phyloP scores from a whole-genome alignment of 2,888 invertebrate species.

The Autographa pulchrina region DNA sequence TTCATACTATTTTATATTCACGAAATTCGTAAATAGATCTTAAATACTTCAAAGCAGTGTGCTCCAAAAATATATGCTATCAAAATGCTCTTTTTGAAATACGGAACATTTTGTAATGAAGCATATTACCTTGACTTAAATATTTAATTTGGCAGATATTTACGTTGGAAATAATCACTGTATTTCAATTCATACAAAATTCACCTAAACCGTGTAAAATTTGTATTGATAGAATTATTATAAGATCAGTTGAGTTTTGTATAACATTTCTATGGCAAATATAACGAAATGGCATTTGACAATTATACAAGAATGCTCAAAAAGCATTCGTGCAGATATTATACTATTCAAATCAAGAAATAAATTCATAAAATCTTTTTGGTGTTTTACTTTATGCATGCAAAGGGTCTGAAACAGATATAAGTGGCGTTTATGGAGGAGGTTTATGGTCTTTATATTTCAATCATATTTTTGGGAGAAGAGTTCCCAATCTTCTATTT shows the following conservation, averaged over 20 bases:
- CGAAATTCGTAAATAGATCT: slow-evolving; percentile 44
- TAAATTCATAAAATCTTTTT: slow-evolving; percentile 79
- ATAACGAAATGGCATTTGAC: slow-evolving; percentile 83
- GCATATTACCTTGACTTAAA: slow-evolving; percentile 45
- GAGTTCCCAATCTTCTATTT: neutral
- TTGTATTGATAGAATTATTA: slow-evolving; percentile 74
- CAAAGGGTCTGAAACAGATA: neutral
- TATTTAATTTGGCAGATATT: slow-evolving; percentile 46
- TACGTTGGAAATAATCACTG: slow-evolving; percentile 47
- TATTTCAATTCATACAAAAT: slow-evolving; percentile 62
- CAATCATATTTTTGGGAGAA: neutral
- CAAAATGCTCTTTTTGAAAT: slow-evolving; percentile 44
- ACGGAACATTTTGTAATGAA: slow-evolving; percentile 45
- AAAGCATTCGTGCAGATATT: slow-evolving; percentile 86
- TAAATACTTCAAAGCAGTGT: slow-evolving; percentile 34
- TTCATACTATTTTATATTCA: slow-evolving; percentile 53
- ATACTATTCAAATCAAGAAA: slow-evolving; percentile 87
- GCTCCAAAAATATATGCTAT: slow-evolving; percentile 33
- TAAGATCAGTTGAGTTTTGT: slow-evolving; percentile 86
- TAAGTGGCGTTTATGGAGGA: neutral
- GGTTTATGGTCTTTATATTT: neutral
- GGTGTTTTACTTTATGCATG: slow-evolving; percentile 66
- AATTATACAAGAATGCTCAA: slow-evolving; percentile 81
- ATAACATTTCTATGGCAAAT: slow-evolving; percentile 85
- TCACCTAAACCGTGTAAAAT: slow-evolving; percentile 63